Base-by-base conservation (phyloP, 2,888 invertebrate species). In the Coleophora deauratella region DNA sequence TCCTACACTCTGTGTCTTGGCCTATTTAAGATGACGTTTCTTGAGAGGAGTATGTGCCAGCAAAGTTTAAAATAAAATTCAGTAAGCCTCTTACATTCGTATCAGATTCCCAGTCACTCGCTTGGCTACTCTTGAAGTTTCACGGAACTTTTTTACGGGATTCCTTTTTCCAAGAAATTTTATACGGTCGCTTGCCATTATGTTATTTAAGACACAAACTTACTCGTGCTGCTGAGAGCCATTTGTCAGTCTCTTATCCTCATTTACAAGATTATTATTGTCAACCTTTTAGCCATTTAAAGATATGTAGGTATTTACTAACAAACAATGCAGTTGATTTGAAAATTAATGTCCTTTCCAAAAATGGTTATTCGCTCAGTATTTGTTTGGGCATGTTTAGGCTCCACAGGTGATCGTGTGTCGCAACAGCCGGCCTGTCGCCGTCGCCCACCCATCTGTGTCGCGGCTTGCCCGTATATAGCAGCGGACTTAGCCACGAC, bases 401-500 rank as follows among this genome's bases (percentile, higher is more conserved):
- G 12, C 11, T 11, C 12, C 33, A 12, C 11, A 12, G 6, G 12
- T 11, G 13, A 31, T 11, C 31, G 11, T 31, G 11, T 40, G 35
- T 40, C 40, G 35, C 31, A 40, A 50, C 52, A 68, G 64, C 57
- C 66, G 41, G 66, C 59, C 41, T 63, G 66, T 59, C 62, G 65
- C 64, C 66, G 38, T 33, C 48, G 44, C 35, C 37, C 36, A 35
- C 47, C 46, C 52, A 55, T 54, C 57, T 50, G 54, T 50, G 45
- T 41, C 30, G 40, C 42, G 41, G 38, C 33, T 47, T 12, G 37
- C 40, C 66, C 64, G 34, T 65, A 59, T 55, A 66, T 50, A 61
- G 61, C 43, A 40, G 32, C 21, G 41, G 52, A 40, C 53, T 62
- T 65, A 66, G 62, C 43, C 38, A 28, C 27, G 28, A 36, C 38